Evolutionary conservation across 2,113 vertebrate species (phyloP).

Genomic region (Urocitellus parryii): DNA sequence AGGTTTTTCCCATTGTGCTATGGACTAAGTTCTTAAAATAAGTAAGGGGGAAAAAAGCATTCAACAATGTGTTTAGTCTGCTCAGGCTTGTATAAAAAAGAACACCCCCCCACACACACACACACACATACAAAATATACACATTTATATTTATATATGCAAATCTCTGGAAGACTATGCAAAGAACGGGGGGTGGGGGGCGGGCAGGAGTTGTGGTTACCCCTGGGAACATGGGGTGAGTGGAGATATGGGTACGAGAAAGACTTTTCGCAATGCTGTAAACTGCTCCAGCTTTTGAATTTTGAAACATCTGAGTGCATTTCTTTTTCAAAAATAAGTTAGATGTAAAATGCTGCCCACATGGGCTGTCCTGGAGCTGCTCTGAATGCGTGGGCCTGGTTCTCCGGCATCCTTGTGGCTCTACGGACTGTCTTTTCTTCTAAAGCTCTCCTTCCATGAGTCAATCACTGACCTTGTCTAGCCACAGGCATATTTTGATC

Average conservation of each 20-base stretch:
- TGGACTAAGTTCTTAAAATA: neutral
- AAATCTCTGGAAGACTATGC: conserved; percentile 46
- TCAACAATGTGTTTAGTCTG: neutral
- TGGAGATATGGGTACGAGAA: neutral
- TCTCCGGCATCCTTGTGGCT: neutral
- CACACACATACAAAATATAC: neutral
- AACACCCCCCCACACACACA: neutral
- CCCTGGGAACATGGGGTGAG: neutral
- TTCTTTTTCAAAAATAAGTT: conserved; percentile 56
- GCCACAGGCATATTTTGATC: conserved; percentile 54
- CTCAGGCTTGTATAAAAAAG: conserved; percentile 10
- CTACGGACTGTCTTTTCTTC: conserved; percentile 1
- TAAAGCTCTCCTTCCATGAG: conserved; percentile 32
- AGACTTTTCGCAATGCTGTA: neutral
- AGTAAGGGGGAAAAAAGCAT: neutral
- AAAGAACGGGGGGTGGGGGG: neutral
- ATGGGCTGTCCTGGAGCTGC: neutral
- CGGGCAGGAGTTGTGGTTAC: neutral
- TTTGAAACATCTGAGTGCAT: conserved; percentile 29
- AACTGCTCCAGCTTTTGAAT: neutral
- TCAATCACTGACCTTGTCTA: conserved; percentile 57
- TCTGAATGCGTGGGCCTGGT: neutral
- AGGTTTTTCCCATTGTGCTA: neutral
- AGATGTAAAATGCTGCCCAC: neutral
- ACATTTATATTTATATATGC: neutral